phyloP scores from a whole-genome alignment of 1,140 invertebrate species.

The Hestina assimilis region DNA sequence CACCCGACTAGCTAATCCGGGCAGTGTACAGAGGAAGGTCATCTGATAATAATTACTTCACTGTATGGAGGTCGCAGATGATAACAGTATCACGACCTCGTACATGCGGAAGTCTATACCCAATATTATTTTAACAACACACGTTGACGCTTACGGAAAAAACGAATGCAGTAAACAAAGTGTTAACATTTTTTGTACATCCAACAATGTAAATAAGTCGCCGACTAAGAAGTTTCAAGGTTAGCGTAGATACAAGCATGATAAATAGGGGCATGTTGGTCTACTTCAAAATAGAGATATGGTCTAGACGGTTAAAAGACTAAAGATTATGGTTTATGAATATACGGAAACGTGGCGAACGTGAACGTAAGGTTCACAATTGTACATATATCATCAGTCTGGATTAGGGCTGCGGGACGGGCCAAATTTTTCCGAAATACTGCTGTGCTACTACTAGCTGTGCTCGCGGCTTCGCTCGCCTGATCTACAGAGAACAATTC shows the following conservation, averaged over 20 bases:
- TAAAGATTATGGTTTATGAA: constrained; percentile 19
- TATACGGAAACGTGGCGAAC: constrained; percentile 22
- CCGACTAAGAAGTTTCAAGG: constrained; percentile 65
- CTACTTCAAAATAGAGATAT: constrained; percentile 41
- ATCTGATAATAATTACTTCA: constrained; percentile 56
- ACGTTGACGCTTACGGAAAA: constrained; percentile 21
- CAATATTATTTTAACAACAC: constrained; percentile 50
- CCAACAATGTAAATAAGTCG: constrained; percentile 56
- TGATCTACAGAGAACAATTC: too few species aligned
- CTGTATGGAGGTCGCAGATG: constrained; percentile 54
- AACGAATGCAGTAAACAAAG: constrained; percentile 9
- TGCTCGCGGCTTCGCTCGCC: too few species aligned
- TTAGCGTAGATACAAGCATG: constrained; percentile 61
- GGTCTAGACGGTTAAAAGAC: constrained; percentile 23
- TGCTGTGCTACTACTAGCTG: too few species aligned
- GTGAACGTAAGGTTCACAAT: too few species aligned
- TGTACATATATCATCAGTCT: constrained; percentile 21
- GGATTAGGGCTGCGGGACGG: too few species aligned
- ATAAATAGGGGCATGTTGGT: constrained; percentile 58
- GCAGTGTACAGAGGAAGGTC: constrained; percentile 50
- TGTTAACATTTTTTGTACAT: constrained; percentile 47
- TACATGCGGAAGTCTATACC: constrained; percentile 48
- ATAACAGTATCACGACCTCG: constrained; percentile 62
- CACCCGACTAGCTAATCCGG: constrained; percentile 31
- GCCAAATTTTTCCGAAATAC: too few species aligned